These are phyloP conservation scores for Drosophila lutescens DNA, from an alignment of 2,888 invertebrate species.

Conservation along the genomic window DNA sequence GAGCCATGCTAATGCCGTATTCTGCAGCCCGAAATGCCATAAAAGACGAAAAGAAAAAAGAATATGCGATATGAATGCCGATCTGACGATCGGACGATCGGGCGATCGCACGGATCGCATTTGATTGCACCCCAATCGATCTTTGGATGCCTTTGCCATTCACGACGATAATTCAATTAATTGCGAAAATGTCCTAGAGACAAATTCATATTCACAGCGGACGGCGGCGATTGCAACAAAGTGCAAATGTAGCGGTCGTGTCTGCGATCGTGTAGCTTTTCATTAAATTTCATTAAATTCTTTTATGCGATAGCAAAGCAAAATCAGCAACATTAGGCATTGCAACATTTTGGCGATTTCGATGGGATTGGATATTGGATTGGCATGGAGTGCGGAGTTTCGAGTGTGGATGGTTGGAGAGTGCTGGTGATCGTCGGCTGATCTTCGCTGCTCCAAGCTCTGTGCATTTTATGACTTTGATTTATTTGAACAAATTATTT, in stretches of 20 bases:
- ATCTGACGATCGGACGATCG: constrained; percentile 6
- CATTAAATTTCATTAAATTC: constrained; percentile 80
- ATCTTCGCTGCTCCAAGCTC: constrained; percentile 38
- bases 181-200: constrained; percentile 80
- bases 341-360: constrained; percentile 40
- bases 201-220: constrained; percentile 70
- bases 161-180: constrained; percentile 79
- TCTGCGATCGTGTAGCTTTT: constrained; percentile 75
- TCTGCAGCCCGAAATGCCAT: constrained; percentile 52
- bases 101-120: constrained; percentile 45
- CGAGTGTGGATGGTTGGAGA: background rate
- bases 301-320: constrained; percentile 75
- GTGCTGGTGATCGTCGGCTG: constrained; percentile 13
- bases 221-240: constrained; percentile 52
- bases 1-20: constrained; percentile 46
- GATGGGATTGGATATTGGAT: constrained; percentile 12
- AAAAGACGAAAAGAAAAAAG: constrained; percentile 14
- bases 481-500: constrained; percentile 77
- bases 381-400: constrained; percentile 4
- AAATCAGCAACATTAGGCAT: constrained; percentile 36
- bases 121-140: constrained; percentile 63
- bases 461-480: constrained; percentile 73
- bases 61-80: constrained; percentile 36
- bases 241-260: constrained; percentile 60
- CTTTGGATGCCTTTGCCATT: constrained; percentile 44